Conservation (phyloP, 2,888 invertebrate species). For the Nysson spinosus region DNA sequence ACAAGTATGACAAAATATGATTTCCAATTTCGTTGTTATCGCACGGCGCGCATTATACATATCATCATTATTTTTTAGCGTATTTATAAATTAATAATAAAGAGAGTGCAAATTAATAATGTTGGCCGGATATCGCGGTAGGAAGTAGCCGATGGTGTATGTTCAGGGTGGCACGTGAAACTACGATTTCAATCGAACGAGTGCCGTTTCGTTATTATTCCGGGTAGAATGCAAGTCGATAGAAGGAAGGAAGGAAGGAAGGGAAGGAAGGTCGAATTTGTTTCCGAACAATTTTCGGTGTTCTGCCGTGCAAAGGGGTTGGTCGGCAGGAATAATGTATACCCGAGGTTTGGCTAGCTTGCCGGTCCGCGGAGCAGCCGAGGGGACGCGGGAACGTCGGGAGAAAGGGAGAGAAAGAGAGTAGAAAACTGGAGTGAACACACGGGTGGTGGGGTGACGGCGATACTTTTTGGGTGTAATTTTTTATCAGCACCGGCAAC, state of each 20-base stretch:
- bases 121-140: no score
- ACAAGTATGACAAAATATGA: no score
- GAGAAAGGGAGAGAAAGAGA: slow-evolving; percentile 20
- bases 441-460: slow-evolving; percentile 50
- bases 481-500: slow-evolving; percentile 72
- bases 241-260: slow-evolving; percentile 5
- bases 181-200: slow-evolving; percentile 53
- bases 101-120: no score
- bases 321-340: slow-evolving; percentile 71
- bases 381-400: slow-evolving; percentile 23
- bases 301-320: slow-evolving; percentile 60
- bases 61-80: no score
- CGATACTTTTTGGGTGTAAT: slow-evolving; percentile 72
- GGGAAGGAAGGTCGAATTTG: slow-evolving; percentile 53
- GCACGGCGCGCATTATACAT: slow-evolving; percentile 5
- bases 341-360: slow-evolving; percentile 67
- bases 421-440: slow-evolving; percentile 35
- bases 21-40: no score
- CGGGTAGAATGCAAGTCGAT: slow-evolving; percentile 39
- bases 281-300: slow-evolving; percentile 69
- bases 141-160: no score
- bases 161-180: background rate
- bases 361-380: slow-evolving; percentile 50
- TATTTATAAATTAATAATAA: no score
- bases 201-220: slow-evolving; percentile 43